Percentiles rank a stretch among this genome's conserved stretches.
phyloP scores from a whole-genome alignment of 2,888 invertebrate genomes.

The Ceramica pisi region DNA sequence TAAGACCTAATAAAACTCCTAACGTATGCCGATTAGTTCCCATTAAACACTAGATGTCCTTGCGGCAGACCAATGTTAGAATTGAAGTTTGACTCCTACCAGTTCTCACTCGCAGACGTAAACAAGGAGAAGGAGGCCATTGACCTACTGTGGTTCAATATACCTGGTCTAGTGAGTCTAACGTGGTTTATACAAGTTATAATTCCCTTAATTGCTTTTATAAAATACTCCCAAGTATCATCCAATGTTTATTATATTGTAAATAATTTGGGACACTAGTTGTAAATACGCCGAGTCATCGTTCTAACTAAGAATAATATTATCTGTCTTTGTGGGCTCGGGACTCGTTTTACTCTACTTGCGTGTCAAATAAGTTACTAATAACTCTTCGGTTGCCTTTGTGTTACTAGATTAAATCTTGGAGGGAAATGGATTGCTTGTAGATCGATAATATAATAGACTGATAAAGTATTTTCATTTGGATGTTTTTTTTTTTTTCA shows the following conservation, averaged over 20 bases:
- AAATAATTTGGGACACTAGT: conserved; percentile 1
- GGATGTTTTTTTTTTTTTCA: background rate
- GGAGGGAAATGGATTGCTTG: background rate
- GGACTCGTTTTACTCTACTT: conserved; percentile 19
- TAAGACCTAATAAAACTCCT: no score
- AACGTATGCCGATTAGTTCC: background rate
- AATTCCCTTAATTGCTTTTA: conserved; percentile 7
- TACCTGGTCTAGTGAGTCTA: background rate
- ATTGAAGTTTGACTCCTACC: background rate
- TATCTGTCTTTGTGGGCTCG: background rate
- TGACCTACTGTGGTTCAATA: background rate
- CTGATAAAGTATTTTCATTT: background rate
- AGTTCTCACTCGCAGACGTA: background rate
- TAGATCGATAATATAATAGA: conserved; percentile 8
- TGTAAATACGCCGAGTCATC: background rate
- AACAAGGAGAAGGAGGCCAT: no score
- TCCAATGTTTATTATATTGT: background rate
- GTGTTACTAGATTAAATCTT: background rate
- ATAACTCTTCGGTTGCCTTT: conserved; percentile 10
- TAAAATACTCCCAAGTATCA: conserved; percentile 5
- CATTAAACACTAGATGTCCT: background rate
- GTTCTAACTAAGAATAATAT: background rate
- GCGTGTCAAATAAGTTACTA: conserved; percentile 7
- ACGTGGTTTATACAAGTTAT: background rate
- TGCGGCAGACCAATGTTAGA: no score